Evolutionary conservation across 2,797 vertebrate species (phyloP).

Genomic region (Pipistrellus nathusii): DNA sequence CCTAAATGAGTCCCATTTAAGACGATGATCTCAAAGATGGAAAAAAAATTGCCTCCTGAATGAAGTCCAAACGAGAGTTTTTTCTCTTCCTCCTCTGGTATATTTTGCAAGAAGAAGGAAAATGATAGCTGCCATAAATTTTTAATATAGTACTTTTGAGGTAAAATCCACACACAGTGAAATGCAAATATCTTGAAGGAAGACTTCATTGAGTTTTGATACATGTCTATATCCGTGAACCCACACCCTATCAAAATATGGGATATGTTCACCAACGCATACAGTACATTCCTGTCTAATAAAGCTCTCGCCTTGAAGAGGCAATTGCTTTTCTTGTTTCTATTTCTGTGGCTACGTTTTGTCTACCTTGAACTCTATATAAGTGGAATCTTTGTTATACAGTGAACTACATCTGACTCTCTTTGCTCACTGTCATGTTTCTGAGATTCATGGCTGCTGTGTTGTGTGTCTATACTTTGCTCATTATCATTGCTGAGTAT

Average conservation of each 20-base stretch:
- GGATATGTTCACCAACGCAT: background rate
- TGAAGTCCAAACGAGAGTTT: background rate
- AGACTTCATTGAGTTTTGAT: background rate
- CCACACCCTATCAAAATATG: background rate
- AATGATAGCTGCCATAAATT: background rate
- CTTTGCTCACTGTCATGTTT: background rate
- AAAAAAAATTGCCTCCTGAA: background rate
- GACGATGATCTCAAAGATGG: background rate
- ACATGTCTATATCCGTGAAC: background rate
- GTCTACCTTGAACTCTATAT: background rate
- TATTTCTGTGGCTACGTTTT: background rate
- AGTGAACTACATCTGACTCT: background rate
- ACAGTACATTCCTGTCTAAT: background rate
- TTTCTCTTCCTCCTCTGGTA: background rate
- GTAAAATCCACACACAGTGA: background rate
- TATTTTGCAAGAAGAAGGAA: conserved; percentile 8
- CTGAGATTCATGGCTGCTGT: background rate
- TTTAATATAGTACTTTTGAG: conserved; percentile 27
- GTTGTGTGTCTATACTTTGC: background rate
- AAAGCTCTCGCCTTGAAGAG: background rate
- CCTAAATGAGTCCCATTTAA: background rate
- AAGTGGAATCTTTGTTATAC: background rate
- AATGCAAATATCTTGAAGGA: background rate
- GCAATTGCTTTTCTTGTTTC: background rate
- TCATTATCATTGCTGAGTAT: background rate